These are phyloP conservation scores for Sweltsa coloradensis DNA, from an alignment of 1,140 invertebrate genomes.

Conservation along the genomic window DNA sequence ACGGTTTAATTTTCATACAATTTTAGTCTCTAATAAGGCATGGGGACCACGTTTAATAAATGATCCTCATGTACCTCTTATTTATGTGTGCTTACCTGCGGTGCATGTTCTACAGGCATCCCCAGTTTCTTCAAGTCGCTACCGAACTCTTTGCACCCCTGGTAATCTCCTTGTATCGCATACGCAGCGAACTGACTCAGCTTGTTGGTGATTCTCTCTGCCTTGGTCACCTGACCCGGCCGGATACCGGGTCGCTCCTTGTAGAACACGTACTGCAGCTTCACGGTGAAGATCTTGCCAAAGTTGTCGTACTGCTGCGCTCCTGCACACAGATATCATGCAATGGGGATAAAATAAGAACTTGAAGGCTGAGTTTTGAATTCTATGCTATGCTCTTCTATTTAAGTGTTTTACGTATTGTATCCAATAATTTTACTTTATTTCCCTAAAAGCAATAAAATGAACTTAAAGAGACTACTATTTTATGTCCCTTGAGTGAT, in stretches of 20 bases:
- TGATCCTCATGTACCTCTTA: too few species aligned
- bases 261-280: constrained; percentile 97
- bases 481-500: too few species aligned
- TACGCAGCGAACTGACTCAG: constrained; percentile 88
- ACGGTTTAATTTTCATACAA: background rate
- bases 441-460: too few species aligned
- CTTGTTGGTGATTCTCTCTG: constrained; percentile 79
- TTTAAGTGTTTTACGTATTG: too few species aligned
- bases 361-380: too few species aligned
- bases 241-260: constrained; percentile 94
- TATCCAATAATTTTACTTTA: too few species aligned
- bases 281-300: constrained; percentile 98
- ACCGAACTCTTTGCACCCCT: constrained; percentile 83
- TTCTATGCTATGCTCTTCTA: too few species aligned
- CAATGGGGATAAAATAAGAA: too few species aligned
- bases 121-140: constrained; percentile 87
- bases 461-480: too few species aligned
- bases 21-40: too few species aligned
- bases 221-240: constrained; percentile 90
- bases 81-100: constrained; percentile 46
- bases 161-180: constrained; percentile 86
- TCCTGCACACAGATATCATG: constrained; percentile 34
- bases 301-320: constrained; percentile 97
- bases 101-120: constrained; percentile 92
- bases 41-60: too few species aligned